Conservation (phyloP, 2,113 vertebrate genomes). For the Cynocephalus volans region DNA sequence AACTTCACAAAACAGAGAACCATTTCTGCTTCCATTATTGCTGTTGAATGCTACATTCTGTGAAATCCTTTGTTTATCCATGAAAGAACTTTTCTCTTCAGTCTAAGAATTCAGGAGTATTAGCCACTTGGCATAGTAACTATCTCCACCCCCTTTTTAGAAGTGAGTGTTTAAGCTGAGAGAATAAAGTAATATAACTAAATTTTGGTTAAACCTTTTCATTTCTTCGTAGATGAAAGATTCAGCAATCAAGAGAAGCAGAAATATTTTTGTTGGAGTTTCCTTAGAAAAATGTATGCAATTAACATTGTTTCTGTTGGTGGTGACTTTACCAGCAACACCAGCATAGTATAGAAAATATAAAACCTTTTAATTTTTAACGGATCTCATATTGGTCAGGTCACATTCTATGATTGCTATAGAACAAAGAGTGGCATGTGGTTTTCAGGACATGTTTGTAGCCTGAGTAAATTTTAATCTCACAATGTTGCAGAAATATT, state of each 20-base stretch:
- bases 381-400: not conserved
- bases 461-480: constrained; percentile 16
- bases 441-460: constrained; percentile 44
- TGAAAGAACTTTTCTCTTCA: constrained; percentile 27
- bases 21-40: not conserved
- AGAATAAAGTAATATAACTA: constrained; percentile 40
- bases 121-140: not conserved
- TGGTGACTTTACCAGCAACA: not conserved
- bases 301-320: constrained; percentile 26
- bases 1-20: not conserved
- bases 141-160: not conserved
- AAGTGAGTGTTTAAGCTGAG: not conserved
- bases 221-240: constrained; percentile 20
- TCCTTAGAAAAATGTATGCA: constrained; percentile 26
- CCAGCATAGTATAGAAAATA: not conserved
- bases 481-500: constrained; percentile 36
- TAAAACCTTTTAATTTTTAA: constrained; percentile 9
- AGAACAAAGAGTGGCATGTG: not conserved
- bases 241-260: constrained; percentile 1
- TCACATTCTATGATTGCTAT: not conserved
- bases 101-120: constrained; percentile 3
- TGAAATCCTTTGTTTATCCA: not conserved
- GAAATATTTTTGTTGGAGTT: constrained; percentile 5
- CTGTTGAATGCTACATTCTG: not conserved
- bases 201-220: not conserved